Percentiles rank a stretch among this genome's conserved stretches.
These are phyloP conservation scores for Chromobotia macracanthus DNA, from an alignment of 2,797 vertebrate genomes.

Conservation along the genomic window DNA sequence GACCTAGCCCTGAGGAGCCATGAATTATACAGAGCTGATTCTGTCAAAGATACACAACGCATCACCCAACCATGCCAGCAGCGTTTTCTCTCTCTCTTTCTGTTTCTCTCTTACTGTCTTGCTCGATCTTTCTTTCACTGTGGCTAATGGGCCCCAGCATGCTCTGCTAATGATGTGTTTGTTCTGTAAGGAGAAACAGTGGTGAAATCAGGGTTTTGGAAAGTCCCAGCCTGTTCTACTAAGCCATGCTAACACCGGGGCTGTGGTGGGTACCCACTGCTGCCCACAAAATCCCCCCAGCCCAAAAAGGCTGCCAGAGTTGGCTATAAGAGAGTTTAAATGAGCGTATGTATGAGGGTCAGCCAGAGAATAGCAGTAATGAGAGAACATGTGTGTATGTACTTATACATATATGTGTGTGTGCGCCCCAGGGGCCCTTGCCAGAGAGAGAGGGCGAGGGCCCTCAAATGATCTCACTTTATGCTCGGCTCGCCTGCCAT, in stretches of 20 bases:
- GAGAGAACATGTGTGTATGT: constrained; percentile 58
- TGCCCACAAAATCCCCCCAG: constrained; percentile 64
- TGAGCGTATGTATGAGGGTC: constrained; percentile 38
- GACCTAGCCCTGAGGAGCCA: constrained; percentile 29
- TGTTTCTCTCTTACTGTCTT: constrained; percentile 28
- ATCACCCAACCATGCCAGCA: constrained; percentile 38
- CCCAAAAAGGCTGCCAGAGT: constrained; percentile 69
- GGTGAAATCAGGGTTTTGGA: constrained; percentile 65
- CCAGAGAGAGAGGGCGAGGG: constrained; percentile 53
- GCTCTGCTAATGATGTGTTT: constrained; percentile 61
- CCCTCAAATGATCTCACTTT: constrained; percentile 78
- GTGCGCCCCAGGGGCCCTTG: constrained; percentile 72
- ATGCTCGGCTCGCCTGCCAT: constrained; percentile 52
- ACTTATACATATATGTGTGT: constrained; percentile 51
- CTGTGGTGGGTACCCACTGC: constrained; percentile 64
- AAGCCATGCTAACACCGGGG: constrained; percentile 69
- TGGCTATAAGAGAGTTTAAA: constrained; percentile 8
- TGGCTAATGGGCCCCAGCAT: constrained; percentile 57
- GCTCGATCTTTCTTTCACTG: constrained; percentile 48
- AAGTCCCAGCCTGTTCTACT: constrained; percentile 75
- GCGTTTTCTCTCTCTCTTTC: constrained; percentile 42
- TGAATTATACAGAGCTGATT: constrained; percentile 51
- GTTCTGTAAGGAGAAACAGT: constrained; percentile 52
- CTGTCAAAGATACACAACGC: constrained; percentile 45
- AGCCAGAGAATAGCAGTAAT: constrained; percentile 59